A percentile compares a stretch with the other conserved stretches of the same genome.
These are phyloP conservation scores for Climacteris rufus DNA, from an alignment of 2,113 vertebrate species.

Conservation along the genomic window DNA sequence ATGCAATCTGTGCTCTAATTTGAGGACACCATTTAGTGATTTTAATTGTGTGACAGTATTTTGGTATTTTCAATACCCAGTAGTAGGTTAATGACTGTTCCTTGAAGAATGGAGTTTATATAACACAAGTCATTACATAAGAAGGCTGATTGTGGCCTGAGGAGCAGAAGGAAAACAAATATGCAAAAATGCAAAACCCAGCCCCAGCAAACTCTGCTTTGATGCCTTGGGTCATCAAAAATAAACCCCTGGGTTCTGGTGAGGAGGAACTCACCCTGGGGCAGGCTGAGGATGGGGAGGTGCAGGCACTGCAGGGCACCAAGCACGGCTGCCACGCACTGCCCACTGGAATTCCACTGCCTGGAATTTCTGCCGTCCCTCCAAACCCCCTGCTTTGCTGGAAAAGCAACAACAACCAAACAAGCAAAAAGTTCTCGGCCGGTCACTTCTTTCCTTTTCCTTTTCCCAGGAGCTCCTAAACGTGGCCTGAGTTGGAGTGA, in stretches of 20 bases:
- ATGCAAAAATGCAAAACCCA: neutral
- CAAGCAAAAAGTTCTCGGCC: neutral
- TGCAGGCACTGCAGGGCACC: neutral
- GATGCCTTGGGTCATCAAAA: too few species aligned
- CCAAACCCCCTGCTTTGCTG: accelerated
- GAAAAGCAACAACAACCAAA: neutral
- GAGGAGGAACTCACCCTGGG: neutral
- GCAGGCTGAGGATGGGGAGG: neutral
- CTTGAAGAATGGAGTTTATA: slow-evolving; percentile 64
- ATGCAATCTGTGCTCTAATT: slow-evolving; percentile 53
- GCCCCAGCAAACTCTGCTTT: neutral
- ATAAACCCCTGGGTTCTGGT: accelerated
- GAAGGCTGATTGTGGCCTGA: slow-evolving; percentile 40
- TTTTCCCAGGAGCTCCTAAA: neutral
- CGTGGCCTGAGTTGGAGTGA: accelerated
- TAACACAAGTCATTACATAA: slow-evolving; percentile 56
- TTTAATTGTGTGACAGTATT: slow-evolving; percentile 66
- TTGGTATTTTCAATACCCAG: slow-evolving; percentile 54
- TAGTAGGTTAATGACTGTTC: slow-evolving; percentile 68
- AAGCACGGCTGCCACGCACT: neutral
- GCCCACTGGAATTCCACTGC: neutral
- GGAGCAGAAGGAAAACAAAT: slow-evolving; percentile 33
- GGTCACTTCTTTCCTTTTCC: accelerated
- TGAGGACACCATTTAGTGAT: slow-evolving; percentile 58
- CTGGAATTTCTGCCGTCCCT: accelerated